phyloP scores from a whole-genome alignment of 1,140 invertebrate genomes.

The Drosophila navojoa region DNA sequence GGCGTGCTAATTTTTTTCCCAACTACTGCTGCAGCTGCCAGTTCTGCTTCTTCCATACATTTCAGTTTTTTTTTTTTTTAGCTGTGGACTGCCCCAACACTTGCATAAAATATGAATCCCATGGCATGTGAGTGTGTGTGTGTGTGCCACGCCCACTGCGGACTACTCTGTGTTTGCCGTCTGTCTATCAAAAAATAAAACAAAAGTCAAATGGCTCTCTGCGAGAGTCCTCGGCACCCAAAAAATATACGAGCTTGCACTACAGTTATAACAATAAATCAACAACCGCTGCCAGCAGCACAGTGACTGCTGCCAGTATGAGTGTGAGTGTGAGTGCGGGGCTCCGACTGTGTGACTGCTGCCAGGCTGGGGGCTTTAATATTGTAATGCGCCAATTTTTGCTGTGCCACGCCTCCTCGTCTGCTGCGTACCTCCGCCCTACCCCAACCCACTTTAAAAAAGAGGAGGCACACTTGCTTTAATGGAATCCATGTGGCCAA shows the following conservation, averaged over 20 bases:
- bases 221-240: conserved; percentile 48
- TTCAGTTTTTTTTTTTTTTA: conserved; percentile 21
- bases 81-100: conserved; percentile 37
- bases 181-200: conserved; percentile 79
- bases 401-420: conserved; percentile 13
- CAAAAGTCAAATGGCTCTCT: conserved; percentile 67
- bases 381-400: conserved; percentile 77
- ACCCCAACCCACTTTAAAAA: not conserved
- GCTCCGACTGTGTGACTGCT: conserved; percentile 13
- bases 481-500: conserved; percentile 67
- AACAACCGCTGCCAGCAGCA: conserved; percentile 69
- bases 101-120: conserved; percentile 77
- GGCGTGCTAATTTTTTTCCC: conserved; percentile 69
- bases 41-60: not conserved
- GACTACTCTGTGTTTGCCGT: conserved; percentile 54
- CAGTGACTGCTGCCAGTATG: conserved; percentile 51
- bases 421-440: too few species aligned
- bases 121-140: conserved; percentile 33
- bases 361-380: conserved; percentile 70
- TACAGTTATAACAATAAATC: conserved; percentile 81
- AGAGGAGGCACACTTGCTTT: conserved; percentile 30
- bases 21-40: conserved; percentile 20
- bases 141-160: conserved; percentile 43
- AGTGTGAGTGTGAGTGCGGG: conserved; percentile 14
- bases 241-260: conserved; percentile 56